Evolutionary conservation across 2,888 invertebrate species (phyloP), one percentile per base, ranked within the genome.

Genomic region (Agrochola litura): DNA sequence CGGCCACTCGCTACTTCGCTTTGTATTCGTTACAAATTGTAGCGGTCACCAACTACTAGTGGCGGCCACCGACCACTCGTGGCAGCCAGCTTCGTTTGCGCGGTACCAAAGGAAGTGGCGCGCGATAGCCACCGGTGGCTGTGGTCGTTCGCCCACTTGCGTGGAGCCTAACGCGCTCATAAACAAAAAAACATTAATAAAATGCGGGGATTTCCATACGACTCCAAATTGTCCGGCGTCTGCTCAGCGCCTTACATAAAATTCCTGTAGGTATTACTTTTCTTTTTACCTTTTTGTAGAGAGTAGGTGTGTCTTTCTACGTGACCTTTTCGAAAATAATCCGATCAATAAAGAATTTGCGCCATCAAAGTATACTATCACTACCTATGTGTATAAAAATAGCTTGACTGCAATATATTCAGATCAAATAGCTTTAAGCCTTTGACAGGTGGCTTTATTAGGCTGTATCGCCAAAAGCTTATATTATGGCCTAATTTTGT

Each of bases 401-500:
- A 14, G 9, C 25, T 25, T 10, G 5, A 66, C 25, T 25, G 52
- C 25, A 54, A 22, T 41, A 41, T 25, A 14, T 66, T 41, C 1
- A 46, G 1, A 16, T 25, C 9, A 25, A 52, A 41, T 66, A 25
- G 22, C 19, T 66, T 41, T 41, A 10, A 25, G 12, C 22, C 41
- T 25, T 5, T 43, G 54, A 6, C 54, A 67, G 54, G 22, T 43
- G 52, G 14, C 19, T n/a, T 54, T 10, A 25, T 25, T 12, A 43
- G 10, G n/a, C 41, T 43, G 22, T 25, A 25, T 54, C 14, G 22
- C 66, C 41, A 66, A 19, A 43, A 19, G 14, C 46, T 63, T 10
- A 12, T 12, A 65, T 30, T 72, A 54, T 22, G 66, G 43, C 22
- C 67, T 43, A 54, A 67, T 52, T 73, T 66, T 41, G 19, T 41